Conservation (phyloP, 2,113 vertebrate genomes). For the Setophaga kirtlandii region DNA sequence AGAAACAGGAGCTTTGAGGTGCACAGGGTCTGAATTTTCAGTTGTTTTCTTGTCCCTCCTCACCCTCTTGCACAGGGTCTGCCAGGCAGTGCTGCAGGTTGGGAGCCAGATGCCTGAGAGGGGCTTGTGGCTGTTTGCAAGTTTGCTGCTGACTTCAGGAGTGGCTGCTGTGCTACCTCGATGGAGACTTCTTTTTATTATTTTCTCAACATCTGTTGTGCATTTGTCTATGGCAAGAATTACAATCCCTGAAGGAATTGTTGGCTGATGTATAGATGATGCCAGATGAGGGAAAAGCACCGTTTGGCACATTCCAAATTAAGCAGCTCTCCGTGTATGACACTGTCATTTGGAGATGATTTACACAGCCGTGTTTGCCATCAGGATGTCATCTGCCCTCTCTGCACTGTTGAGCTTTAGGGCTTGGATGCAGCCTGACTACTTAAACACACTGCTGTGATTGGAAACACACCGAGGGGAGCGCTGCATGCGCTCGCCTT, state of each 20-base stretch:
- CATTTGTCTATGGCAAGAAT: slow-evolving; percentile 63
- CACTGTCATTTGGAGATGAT: slow-evolving; percentile 62
- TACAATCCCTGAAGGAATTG: slow-evolving; percentile 39
- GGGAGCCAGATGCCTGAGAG: not conserved
- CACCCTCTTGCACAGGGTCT: not conserved
- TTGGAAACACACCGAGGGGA: slow-evolving; percentile 46
- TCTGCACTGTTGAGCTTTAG: not conserved
- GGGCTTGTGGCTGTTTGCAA: not conserved
- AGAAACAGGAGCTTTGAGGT: not conserved
- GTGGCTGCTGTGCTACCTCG: slow-evolving; percentile 18
- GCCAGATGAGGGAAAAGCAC: slow-evolving; percentile 59
- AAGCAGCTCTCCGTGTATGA: slow-evolving; percentile 22
- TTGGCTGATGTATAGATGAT: slow-evolving; percentile 41
- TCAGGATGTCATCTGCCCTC: slow-evolving; percentile 59
- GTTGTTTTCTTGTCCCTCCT: not conserved
- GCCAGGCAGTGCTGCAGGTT: not conserved
- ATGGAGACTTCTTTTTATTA: not conserved
- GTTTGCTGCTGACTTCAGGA: not conserved
- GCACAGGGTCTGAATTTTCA: not conserved
- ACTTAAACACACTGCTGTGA: slow-evolving; percentile 51
- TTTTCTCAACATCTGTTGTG: slow-evolving; percentile 45
- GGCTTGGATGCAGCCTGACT: slow-evolving; percentile 52
- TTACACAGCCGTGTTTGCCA: slow-evolving; percentile 38
- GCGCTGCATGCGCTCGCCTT: slow-evolving; percentile 25
- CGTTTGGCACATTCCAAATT: slow-evolving; percentile 62